phyloP scores from a whole-genome alignment of 2,113 vertebrate genomes.

The Diadophis punctatus region DNA sequence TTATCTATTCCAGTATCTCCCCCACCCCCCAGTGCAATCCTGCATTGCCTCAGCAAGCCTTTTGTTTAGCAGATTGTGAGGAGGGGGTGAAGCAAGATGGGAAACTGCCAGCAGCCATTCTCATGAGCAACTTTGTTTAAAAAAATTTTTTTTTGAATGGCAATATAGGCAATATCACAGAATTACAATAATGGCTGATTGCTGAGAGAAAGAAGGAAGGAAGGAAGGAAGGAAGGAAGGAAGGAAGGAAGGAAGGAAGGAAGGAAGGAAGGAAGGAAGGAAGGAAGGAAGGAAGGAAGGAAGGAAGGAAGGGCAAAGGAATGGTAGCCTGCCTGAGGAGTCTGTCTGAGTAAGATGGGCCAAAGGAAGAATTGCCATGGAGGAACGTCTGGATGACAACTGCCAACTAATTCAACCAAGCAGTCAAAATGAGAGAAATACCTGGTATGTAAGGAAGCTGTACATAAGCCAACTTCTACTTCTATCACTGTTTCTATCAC shows the following conservation, averaged over 20 bases:
- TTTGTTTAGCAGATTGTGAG: background rate
- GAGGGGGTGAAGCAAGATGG: background rate
- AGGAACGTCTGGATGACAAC: background rate
- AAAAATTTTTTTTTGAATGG: background rate
- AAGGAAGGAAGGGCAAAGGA: background rate
- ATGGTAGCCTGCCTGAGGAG: background rate
- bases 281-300: background rate
- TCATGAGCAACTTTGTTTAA: background rate
- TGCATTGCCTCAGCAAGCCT: background rate
- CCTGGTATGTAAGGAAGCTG: background rate
- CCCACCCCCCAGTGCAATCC: background rate
- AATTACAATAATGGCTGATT: background rate
- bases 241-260: background rate
- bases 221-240: too few species aligned
- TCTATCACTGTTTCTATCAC: background rate
- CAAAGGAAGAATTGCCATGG: background rate
- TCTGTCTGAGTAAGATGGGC: background rate
- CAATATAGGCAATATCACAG: background rate
- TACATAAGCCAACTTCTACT: background rate
- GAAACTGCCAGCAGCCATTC: background rate
- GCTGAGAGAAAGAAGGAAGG: background rate
- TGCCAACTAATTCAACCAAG: background rate
- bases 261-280: fast-evolving
- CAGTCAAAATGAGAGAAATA: background rate
- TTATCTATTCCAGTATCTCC: background rate